Evolutionary conservation across 2,797 vertebrate genomes (phyloP).

Genomic region (Acipenser ruthenus): DNA sequence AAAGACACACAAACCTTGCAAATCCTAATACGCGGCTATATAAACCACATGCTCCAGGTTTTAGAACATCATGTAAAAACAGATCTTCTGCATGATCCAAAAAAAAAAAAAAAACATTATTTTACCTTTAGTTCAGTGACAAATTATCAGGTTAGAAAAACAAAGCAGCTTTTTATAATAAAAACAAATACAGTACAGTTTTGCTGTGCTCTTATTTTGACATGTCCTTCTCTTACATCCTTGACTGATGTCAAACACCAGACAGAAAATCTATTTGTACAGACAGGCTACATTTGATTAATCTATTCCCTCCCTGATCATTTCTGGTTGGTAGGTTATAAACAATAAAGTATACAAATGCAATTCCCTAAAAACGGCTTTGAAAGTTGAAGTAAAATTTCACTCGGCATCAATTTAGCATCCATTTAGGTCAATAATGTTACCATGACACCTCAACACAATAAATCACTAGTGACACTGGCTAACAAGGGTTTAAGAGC

Average conservation of each 20-base stretch:
- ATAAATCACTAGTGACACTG: constrained; percentile 91
- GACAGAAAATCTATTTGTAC: constrained; percentile 23
- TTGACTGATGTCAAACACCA: constrained; percentile 20
- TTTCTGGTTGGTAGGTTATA: constrained; percentile 41
- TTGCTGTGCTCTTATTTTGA: neutral
- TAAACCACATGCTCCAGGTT: too few species aligned
- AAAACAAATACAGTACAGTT: constrained; percentile 2
- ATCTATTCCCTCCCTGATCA: constrained; percentile 36
- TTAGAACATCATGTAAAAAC: too few species aligned
- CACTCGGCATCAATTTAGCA: constrained; percentile 77
- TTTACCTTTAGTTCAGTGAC: too few species aligned
- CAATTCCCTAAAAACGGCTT: constrained; percentile 68
- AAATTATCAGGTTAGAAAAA: too few species aligned
- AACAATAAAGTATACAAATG: constrained; percentile 56
- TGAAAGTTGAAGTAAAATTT: constrained; percentile 71
- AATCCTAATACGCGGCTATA: too few species aligned
- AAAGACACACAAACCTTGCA: too few species aligned
- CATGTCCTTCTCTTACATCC: too few species aligned
- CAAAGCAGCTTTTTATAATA: too few species aligned
- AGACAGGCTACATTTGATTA: constrained; percentile 36
- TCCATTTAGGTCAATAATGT: constrained; percentile 87
- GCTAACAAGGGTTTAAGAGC: constrained; percentile 86
- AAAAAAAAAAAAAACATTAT: too few species aligned
- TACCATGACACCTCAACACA: constrained; percentile 67
- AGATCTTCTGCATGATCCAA: too few species aligned